phyloP scores from a whole-genome alignment of 2,888 invertebrate genomes.

The Seira musarum region DNA sequence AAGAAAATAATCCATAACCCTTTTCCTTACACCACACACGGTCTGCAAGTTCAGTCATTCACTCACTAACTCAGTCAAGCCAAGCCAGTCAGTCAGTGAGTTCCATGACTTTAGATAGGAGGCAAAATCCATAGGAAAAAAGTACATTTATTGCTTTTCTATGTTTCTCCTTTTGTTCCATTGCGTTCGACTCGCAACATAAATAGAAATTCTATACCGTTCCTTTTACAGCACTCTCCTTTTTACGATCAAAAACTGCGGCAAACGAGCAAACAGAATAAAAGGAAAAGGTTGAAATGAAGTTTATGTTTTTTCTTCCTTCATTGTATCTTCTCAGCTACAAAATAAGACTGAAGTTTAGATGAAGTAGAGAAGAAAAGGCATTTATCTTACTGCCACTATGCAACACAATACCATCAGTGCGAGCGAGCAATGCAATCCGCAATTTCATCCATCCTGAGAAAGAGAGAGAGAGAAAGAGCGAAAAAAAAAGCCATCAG shows the following conservation, averaged over 20 bases:
- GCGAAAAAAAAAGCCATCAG: too few relatives aligned
- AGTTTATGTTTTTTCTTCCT: conserved; percentile 25
- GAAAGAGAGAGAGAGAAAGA: too few relatives aligned
- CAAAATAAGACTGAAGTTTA: conserved; percentile 27
- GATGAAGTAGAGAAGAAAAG: conserved; percentile 30
- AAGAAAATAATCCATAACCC: too few relatives aligned
- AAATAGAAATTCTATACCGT: too few relatives aligned
- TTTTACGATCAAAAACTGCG: conserved; percentile 41
- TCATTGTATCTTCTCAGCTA: neutral
- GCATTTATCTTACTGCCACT: conserved; percentile 49
- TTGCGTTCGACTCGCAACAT: neutral
- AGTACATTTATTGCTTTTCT: conserved; percentile 27
- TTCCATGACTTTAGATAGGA: too few relatives aligned
- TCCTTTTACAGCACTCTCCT: conserved; percentile 22
- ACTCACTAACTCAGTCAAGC: too few relatives aligned
- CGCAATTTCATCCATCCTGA: too few relatives aligned
- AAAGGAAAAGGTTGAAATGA: conserved; percentile 14
- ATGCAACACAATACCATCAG: too few relatives aligned
- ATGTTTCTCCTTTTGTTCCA: neutral
- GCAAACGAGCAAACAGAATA: conserved; percentile 17
- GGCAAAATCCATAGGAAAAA: neutral
- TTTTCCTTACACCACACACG: too few relatives aligned
- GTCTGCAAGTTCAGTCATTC: too few relatives aligned
- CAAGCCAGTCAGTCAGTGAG: too few relatives aligned
- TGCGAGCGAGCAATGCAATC: too few relatives aligned